Conservation (phyloP, 2,888 invertebrate species). For the Hydrotaea cyrtoneurina region DNA sequence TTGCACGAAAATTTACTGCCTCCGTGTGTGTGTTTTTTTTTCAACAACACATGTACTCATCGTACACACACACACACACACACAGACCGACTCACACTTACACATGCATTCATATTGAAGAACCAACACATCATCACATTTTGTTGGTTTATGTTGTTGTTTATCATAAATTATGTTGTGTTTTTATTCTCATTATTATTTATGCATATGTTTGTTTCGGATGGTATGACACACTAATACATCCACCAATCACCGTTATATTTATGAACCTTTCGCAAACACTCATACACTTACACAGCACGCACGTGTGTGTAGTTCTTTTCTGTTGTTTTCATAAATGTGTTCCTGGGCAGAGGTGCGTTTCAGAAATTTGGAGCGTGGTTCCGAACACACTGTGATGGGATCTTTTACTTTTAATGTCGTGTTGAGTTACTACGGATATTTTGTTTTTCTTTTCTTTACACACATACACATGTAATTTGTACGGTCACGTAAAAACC, state of each 20-base stretch:
- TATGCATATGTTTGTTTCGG: conserved; percentile 18
- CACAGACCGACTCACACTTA: too few species aligned
- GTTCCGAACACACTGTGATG: not conserved
- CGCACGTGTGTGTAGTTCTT: too few species aligned
- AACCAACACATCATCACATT: conserved; percentile 10
- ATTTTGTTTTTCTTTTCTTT: not conserved
- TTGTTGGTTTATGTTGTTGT: conserved; percentile 24
- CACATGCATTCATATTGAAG: too few species aligned
- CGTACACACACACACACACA: not conserved
- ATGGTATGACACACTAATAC: conserved; percentile 39
- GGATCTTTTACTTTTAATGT: conserved; percentile 26
- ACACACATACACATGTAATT: not conserved
- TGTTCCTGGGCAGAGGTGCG: not conserved
- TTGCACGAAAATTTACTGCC: conserved; percentile 33
- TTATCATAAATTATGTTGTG: conserved; percentile 34
- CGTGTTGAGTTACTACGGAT: not conserved
- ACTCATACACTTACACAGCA: not conserved
- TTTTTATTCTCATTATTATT: conserved; percentile 31
- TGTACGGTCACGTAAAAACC: conserved; percentile 8
- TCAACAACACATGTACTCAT: conserved; percentile 1
- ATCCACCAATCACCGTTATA: conserved; percentile 34
- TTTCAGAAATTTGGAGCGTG: not conserved
- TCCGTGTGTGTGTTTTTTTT: not conserved
- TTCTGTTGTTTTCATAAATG: too few species aligned
- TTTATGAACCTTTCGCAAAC: conserved; percentile 23